Evolutionary conservation across 1,140 invertebrate genomes (phyloP).

Genomic region (Phthorimaea operculella): DNA sequence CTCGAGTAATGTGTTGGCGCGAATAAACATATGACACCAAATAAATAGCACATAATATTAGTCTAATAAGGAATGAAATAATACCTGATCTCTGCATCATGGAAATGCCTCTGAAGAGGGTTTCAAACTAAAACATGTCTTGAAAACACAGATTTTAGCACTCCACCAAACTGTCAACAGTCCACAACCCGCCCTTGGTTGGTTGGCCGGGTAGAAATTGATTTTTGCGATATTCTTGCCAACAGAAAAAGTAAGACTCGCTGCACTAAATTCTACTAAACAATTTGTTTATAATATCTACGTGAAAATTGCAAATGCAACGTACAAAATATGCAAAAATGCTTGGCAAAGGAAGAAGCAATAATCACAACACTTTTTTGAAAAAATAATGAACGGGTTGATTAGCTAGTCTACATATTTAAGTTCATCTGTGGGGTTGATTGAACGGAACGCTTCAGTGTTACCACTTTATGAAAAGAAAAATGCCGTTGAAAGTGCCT

Average conservation of each 20-base stretch:
- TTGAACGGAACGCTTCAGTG: no score
- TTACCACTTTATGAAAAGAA: no score
- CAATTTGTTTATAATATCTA: no score
- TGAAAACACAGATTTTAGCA: slow-evolving; percentile 40
- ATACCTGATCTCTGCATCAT: slow-evolving; percentile 68
- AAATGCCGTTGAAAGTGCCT: no score
- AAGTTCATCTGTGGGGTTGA: no score
- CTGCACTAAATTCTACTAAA: no score
- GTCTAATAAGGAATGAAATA: slow-evolving; percentile 5
- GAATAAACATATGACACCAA: slow-evolving; percentile 18
- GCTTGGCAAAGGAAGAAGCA: no score
- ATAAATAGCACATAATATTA: not conserved
- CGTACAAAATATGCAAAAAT: no score
- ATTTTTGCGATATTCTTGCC: slow-evolving; percentile 61
- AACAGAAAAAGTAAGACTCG: slow-evolving; percentile 11
- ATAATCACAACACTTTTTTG: no score
- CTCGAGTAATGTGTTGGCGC: slow-evolving; percentile 33
- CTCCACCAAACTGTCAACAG: slow-evolving; percentile 62
- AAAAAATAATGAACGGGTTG: no score
- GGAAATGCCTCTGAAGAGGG: slow-evolving; percentile 32
- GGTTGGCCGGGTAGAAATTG: slow-evolving; percentile 57
- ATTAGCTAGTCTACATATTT: no score
- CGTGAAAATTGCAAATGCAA: no score
- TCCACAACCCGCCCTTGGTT: slow-evolving; percentile 54
- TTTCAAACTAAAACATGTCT: slow-evolving; percentile 58